Base-by-base conservation (phyloP, 2,888 invertebrate species). In the Nephrocerus scutellatus region DNA sequence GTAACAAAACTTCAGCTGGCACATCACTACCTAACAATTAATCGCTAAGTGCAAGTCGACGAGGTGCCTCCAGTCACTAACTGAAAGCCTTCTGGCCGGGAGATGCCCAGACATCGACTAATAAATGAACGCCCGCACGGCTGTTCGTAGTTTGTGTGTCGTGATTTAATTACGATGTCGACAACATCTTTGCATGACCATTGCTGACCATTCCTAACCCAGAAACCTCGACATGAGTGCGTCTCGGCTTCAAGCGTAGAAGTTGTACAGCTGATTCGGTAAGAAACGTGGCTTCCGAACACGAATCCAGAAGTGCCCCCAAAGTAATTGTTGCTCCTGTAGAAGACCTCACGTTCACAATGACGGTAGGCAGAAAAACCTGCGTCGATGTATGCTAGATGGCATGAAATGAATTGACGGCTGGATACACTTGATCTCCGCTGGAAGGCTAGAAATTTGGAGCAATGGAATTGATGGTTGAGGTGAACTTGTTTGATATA, bases 141-240 rank as follows among this genome's bases (percentile, higher is more conserved):
- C 36, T 3, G 6, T 26, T 35, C n/a, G 23, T 23, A 36, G 5
- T 26, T 10, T 26, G 28, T 32, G 13, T 36, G 36, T 28, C 21
- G 16, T 19, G 31, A 36, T 2, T 14, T 9, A 16, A 40, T 18
- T 13, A 9, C 10, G n/a, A 34, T 12, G 7, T 34, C 30, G 33
- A 39, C 23, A 23, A 14, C 23, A 18, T 21, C 14, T 4, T 20
- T 24, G 3, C 24, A 26, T n/a, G 25, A 22, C 26, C 35, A 26
- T 21, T 40, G 25, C 26, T 25, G 40, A 35, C 40, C 25, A 35
- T 26, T 20, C 40, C 40, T 24, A 30, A 31, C 20, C 35, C 35
- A n/a, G 40, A 30, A 10, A 40, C 36, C 36, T 31, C 36, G 10
- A 30, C 25, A 21, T 22, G 10, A 9, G 40, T 31, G 1, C 22